phyloP scores from a whole-genome alignment of 2,888 invertebrate genomes.

The Polylopha cassiicola region DNA sequence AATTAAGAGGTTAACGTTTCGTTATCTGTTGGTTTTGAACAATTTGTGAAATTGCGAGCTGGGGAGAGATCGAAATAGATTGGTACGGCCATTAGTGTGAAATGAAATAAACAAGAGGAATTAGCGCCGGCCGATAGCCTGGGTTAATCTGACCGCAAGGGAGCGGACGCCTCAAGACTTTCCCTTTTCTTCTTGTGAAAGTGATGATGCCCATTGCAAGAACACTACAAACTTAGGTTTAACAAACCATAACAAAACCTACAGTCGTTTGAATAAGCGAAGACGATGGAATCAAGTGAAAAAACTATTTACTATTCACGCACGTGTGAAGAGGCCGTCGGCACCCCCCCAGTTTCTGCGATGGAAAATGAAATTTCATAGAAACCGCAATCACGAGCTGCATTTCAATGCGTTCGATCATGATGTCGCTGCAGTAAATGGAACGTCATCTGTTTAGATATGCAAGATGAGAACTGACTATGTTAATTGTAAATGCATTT shows the following conservation, averaged over 20 bases:
- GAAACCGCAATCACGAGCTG: slow-evolving; percentile 36
- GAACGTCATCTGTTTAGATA: slow-evolving; percentile 49
- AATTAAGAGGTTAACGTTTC: neutral
- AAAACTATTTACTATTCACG: slow-evolving; percentile 24
- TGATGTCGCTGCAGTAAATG: slow-evolving; percentile 36
- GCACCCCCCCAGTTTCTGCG: slow-evolving; percentile 28
- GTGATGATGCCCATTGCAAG: slow-evolving; percentile 69
- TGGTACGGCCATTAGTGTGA: slow-evolving; percentile 51
- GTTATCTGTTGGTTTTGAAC: slow-evolving; percentile 9
- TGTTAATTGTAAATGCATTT: slow-evolving; percentile 53
- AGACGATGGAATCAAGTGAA: slow-evolving; percentile 12
- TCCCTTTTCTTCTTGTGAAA: slow-evolving; percentile 75
- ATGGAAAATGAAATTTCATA: slow-evolving; percentile 42
- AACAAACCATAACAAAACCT: slow-evolving; percentile 19
- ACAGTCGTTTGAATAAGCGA: slow-evolving; percentile 15
- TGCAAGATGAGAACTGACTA: slow-evolving; percentile 51
- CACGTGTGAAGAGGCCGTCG: slow-evolving; percentile 20
- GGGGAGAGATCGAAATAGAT: slow-evolving; percentile 48
- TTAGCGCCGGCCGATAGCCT: slow-evolving; percentile 60
- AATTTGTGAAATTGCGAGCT: slow-evolving; percentile 30
- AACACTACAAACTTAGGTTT: slow-evolving; percentile 45
- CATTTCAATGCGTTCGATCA: slow-evolving; percentile 37
- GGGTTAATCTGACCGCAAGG: slow-evolving; percentile 72
- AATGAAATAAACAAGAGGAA: slow-evolving; percentile 68
- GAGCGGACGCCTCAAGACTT: slow-evolving; percentile 66